A percentile compares a stretch with the other conserved stretches of the same genome.
Evolutionary conservation across 92 coral and sea anemone species (phyloP).

Genomic region (Bergia sp.): DNA sequence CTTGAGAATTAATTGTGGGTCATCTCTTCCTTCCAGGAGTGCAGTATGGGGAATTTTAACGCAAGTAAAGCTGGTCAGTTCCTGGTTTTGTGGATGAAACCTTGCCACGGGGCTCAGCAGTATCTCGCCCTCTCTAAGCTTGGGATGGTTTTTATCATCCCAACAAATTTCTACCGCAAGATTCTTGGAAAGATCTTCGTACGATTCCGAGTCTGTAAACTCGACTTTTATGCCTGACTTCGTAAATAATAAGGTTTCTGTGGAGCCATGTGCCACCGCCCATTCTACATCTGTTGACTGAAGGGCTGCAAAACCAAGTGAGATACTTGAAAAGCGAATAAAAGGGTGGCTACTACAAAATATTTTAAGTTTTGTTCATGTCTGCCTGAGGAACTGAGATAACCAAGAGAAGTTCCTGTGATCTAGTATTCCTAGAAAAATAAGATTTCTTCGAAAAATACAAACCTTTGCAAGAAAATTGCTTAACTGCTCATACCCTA

Average conservation of each 20-base stretch:
- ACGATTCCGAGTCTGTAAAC: constrained; percentile 44
- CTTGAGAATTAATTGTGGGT: constrained; percentile 10
- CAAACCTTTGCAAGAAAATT: too few species aligned
- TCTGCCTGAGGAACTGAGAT: too few species aligned
- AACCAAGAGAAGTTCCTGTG: too few species aligned
- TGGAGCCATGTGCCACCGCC: constrained; percentile 41
- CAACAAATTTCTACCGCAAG: constrained; percentile 57
- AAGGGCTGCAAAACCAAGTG: not conserved
- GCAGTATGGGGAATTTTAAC: constrained; percentile 76
- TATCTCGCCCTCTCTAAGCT: constrained; percentile 56
- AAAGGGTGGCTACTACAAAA: too few species aligned
- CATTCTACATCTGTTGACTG: constrained; percentile 47
- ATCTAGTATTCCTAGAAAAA: too few species aligned
- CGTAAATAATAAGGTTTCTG: constrained; percentile 48
- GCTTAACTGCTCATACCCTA: too few species aligned
- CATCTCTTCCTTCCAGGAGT: not conserved
- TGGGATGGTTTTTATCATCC: constrained; percentile 13
- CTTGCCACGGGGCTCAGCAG: constrained; percentile 72
- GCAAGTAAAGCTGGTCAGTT: constrained; percentile 9
- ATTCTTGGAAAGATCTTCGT: constrained; percentile 14
- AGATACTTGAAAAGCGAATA: not conserved
- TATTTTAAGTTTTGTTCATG: too few species aligned
- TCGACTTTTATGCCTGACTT: constrained; percentile 52
- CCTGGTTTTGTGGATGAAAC: constrained; percentile 49
- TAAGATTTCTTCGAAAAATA: too few species aligned